A percentile compares a stretch with the other conserved stretches of the same genome.
Evolutionary conservation across 2,113 vertebrate genomes (phyloP).

Genomic region (Microtus oregoni): DNA sequence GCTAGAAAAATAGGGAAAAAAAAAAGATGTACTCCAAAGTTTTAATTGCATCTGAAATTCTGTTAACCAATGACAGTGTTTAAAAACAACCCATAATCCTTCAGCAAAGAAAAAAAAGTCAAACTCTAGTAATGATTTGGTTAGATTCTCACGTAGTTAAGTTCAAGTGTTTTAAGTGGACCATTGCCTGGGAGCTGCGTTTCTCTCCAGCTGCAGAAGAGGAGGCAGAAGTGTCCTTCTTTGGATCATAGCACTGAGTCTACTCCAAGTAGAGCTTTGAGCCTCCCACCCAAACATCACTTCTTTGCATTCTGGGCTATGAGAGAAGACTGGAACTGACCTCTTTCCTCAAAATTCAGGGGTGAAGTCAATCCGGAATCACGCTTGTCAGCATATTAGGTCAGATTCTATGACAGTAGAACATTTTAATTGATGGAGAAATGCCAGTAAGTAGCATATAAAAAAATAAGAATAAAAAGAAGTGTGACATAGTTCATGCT

Average conservation of each 20-base stretch:
- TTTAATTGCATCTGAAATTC: conserved; percentile 45
- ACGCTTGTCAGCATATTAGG: neutral
- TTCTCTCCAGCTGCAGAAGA: neutral
- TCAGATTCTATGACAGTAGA: neutral
- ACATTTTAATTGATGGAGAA: neutral
- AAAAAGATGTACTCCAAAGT: neutral
- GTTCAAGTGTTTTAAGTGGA: conserved; percentile 2
- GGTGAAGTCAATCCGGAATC: neutral
- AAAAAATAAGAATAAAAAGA: neutral
- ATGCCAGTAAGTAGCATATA: neutral
- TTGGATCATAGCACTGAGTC: neutral
- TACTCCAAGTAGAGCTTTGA: neutral
- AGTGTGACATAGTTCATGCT: neutral
- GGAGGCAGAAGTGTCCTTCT: neutral
- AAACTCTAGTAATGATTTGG: neutral
- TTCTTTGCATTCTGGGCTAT: neutral
- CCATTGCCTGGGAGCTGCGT: neutral
- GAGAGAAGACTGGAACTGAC: neutral
- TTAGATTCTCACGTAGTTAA: neutral
- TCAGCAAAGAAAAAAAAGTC: neutral
- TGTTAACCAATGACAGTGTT: conserved; percentile 8
- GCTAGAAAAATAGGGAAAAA: neutral
- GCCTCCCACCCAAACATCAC: neutral
- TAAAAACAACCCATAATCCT: conserved; percentile 14
- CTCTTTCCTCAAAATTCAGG: neutral